Percentiles rank a stretch among this genome's conserved stretches.
Evolutionary conservation across 2,797 vertebrate genomes (phyloP).

Genomic region (Eupleurogrammus muticus): DNA sequence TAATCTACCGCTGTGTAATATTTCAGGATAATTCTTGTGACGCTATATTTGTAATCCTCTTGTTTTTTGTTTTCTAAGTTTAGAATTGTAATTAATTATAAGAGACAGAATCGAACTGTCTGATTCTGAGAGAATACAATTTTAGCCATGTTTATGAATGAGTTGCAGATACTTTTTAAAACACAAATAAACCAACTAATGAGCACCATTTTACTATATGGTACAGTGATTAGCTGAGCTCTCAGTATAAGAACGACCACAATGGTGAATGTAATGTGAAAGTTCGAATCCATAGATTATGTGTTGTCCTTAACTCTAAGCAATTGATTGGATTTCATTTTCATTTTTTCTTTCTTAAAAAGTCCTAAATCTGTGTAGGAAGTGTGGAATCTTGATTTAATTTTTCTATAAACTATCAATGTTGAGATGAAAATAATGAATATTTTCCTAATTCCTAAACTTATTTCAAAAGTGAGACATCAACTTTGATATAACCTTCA

Average conservation of each 20-base stretch:
- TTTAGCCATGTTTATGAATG: neutral
- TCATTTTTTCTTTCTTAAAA: no score
- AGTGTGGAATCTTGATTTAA: no score
- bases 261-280: neutral
- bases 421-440: neutral
- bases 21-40: neutral
- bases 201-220: neutral
- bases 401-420: neutral
- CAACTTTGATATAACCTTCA: neutral
- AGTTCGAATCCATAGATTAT: no score
- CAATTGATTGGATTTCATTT: no score
- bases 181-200: neutral
- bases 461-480: no score
- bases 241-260: neutral
- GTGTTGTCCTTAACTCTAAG: no score
- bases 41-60: neutral
- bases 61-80: neutral
- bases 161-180: neutral
- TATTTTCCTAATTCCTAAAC: no score
- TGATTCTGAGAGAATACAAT: neutral
- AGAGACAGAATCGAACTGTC: neutral
- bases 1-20: slow-evolving; percentile 11
- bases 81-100: neutral
- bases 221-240: neutral
- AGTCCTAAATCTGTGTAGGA: no score